Percentiles rank a stretch among this genome's conserved stretches.
These are phyloP conservation scores for Centropus bengalensis DNA, from an alignment of 2,113 vertebrate genomes.

Conservation along the genomic window DNA sequence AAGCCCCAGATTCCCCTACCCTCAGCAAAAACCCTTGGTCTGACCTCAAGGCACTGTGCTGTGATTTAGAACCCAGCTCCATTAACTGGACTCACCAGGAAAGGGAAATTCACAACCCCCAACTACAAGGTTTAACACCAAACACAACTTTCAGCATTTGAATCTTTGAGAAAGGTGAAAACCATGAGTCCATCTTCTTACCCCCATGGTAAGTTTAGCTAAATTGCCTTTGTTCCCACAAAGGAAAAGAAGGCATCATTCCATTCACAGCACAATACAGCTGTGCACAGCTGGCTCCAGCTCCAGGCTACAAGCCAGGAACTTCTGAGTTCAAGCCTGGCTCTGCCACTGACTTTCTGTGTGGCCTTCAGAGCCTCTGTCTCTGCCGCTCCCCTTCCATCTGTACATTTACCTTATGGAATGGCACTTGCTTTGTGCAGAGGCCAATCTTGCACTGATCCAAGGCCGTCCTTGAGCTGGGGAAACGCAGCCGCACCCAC, in stretches of 20 bases:
- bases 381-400: not conserved
- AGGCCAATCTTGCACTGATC: too few relatives aligned
- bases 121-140: not conserved
- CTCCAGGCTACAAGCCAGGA: slow-evolving; percentile 44
- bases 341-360: slow-evolving; percentile 21
- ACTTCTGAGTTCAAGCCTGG: slow-evolving; percentile 46
- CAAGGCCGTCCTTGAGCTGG: too few relatives aligned
- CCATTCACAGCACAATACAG: slow-evolving; percentile 28
- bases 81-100: not conserved
- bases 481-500: too few relatives aligned
- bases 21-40: not conserved
- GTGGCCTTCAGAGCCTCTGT: not conserved
- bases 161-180: not conserved
- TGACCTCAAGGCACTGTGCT: not conserved
- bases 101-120: not conserved
- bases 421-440: not conserved
- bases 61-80: not conserved
- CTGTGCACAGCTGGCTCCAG: not conserved
- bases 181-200: not conserved
- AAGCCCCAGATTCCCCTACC: not conserved
- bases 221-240: not conserved
- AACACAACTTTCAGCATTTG: not conserved
- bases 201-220: not conserved
- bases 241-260: not conserved
- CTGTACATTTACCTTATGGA: not conserved